A percentile compares a stretch with the other conserved stretches of the same genome.
phyloP scores from a whole-genome alignment of 2,113 vertebrate genomes.

The Callithrix jacchus region DNA sequence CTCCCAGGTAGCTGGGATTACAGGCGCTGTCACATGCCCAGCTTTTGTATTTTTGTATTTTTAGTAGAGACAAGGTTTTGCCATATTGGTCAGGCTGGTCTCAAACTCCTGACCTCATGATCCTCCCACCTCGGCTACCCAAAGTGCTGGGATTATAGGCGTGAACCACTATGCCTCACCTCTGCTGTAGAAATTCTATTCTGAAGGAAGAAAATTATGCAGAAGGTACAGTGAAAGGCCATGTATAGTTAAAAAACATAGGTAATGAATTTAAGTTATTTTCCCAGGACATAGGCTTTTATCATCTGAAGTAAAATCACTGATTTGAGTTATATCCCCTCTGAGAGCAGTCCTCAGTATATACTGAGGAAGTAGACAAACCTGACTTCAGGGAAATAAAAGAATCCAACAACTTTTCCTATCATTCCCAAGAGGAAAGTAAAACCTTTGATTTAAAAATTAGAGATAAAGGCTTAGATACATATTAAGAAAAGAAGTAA shows the following conservation, averaged over 20 bases:
- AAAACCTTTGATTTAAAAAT: constrained; percentile 9
- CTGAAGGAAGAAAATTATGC: not conserved
- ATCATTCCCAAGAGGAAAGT: not conserved
- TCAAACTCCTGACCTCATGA: too few relatives aligned
- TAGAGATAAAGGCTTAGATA: not conserved
- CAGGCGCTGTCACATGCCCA: too few relatives aligned
- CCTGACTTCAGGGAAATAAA: not conserved
- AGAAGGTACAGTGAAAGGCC: not conserved
- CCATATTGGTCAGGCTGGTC: too few relatives aligned
- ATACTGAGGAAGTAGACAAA: not conserved
- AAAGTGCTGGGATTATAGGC: too few relatives aligned
- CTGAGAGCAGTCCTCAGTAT: not conserved
- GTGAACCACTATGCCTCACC: too few relatives aligned
- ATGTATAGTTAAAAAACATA: not conserved
- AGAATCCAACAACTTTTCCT: not conserved
- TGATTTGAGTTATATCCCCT: not conserved
- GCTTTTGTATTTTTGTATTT: too few relatives aligned
- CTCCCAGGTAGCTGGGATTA: too few relatives aligned
- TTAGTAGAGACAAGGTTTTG: too few relatives aligned
- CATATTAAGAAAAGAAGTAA: not conserved
- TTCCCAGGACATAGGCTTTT: constrained; percentile 12
- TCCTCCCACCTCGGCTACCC: too few relatives aligned
- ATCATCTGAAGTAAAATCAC: not conserved
- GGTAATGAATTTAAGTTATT: not conserved
- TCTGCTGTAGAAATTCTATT: not conserved